Base-by-base conservation (phyloP, 2,113 vertebrate species). In the Agapornis roseicollis region DNA sequence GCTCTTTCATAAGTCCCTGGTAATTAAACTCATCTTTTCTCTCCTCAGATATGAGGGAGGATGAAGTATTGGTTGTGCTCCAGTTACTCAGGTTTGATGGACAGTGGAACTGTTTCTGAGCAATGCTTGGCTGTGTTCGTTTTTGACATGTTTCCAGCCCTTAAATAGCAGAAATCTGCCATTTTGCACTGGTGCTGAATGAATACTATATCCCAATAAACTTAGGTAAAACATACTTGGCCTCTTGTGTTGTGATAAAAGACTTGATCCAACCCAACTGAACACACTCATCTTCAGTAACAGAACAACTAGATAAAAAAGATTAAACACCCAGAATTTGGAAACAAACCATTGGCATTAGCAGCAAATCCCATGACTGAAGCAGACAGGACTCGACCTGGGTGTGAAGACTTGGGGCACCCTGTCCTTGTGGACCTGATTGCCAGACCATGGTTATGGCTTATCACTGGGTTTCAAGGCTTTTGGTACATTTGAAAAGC, bases 131-230 rank as follows among this genome's bases (percentile, higher is more conserved):
- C 79, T 77, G 22, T 39, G 27, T 49, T 35, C 1, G 3, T 29
- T 8, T 55, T 64, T 55, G 33, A 77, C 7, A 2, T 14, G 28
- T 58, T 91, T 74, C 50, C 25, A 19, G 47, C 61, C 69, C 44
- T 86, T 56, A 50, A 64, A 20, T 2, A 93, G 72, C 0, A 0
- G 37, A 56, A 37, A 46, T 52, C 44, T 69, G 69, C 20, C 61
- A 44, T 41, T 93, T 71, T 39, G 20, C 86, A 64, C 60, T 61
- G 33, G 29, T 86, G 35, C 33, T 71, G 65, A 92, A 93, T 47
- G 52, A 81, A 29, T 80, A 84, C 84, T 74, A 76, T 72, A 44
- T 11, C 29, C 37, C 44, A 95, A 81, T 96, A 96, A 95, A 96
- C 20, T 72, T n/a, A n/a, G 17, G 19, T 64, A 72, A 84, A 92